Conservation (phyloP, 2,888 invertebrate species). For the Sylvicola cinctus region DNA sequence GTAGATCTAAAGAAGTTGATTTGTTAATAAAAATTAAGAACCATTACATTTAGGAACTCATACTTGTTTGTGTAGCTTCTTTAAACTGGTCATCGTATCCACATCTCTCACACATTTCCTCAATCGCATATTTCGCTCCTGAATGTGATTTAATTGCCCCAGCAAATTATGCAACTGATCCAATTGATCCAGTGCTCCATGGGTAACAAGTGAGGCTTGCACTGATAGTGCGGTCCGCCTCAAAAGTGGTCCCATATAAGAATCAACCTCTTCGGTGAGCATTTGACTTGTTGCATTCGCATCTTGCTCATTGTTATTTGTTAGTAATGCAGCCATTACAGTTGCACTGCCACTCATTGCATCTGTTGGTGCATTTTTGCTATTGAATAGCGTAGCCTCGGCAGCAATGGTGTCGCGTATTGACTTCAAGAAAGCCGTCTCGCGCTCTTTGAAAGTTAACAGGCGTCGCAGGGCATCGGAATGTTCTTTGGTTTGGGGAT, state of each 20-base stretch:
- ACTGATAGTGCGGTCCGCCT: constrained; percentile 33
- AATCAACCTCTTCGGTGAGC: constrained; percentile 18
- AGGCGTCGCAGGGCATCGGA: constrained; percentile 17
- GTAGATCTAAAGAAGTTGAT: constrained; percentile 3
- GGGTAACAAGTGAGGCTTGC: constrained; percentile 32
- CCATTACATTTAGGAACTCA: constrained; percentile 3
- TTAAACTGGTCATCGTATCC: constrained; percentile 45
- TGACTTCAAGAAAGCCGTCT: constrained; percentile 13
- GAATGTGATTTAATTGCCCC: constrained; percentile 50
- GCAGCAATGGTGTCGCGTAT: constrained; percentile 15
- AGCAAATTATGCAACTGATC: constrained; percentile 57
- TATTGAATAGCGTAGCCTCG: neutral
- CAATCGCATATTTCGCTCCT: constrained; percentile 48
- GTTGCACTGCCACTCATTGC: neutral
- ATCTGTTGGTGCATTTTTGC: neutral
- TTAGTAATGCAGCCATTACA: too few species aligned
- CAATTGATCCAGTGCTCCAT: constrained; percentile 55
- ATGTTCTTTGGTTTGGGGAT: constrained; percentile 3
- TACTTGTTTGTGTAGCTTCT: constrained; percentile 32
- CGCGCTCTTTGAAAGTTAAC: constrained; percentile 13
- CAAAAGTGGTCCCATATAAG: constrained; percentile 24
- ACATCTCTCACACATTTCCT: constrained; percentile 48
- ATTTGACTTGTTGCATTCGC: constrained; percentile 11
- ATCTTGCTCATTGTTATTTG: neutral
- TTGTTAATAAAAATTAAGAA: too few species aligned